Percentiles rank a stretch among this genome's conserved stretches.
phyloP scores from a whole-genome alignment of 1,140 invertebrate species.

The Pristionchus pacificus region DNA sequence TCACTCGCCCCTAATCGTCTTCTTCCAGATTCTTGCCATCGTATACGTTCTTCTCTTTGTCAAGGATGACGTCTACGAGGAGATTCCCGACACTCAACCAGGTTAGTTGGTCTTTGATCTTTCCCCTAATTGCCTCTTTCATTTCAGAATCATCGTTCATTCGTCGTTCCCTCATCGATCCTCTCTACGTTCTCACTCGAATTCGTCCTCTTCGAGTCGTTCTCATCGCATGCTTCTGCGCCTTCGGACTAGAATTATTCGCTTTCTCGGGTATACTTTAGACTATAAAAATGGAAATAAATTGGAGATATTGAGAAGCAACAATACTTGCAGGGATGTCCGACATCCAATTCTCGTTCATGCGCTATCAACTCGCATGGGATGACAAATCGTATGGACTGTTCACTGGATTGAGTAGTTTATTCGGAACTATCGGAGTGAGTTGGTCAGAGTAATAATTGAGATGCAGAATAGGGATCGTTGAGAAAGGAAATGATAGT shows the following conservation, averaged over 20 bases:
- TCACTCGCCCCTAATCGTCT: too few species aligned
- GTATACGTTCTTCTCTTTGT: background rate
- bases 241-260: conserved; percentile 24
- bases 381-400: conserved; percentile 37
- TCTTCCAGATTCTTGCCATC: too few species aligned
- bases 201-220: background rate
- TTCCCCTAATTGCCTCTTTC: background rate
- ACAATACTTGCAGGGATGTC: conserved; percentile 21
- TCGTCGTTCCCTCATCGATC: background rate
- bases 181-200: background rate
- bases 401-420: conserved; percentile 31
- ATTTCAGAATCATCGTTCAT: background rate
- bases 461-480: background rate
- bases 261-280: conserved; percentile 26
- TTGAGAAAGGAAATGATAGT: too few species aligned
- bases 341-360: conserved; percentile 38
- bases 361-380: conserved; percentile 35
- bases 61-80: background rate
- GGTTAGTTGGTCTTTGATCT: background rate
- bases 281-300: too few species aligned
- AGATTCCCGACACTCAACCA: background rate
- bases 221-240: conserved; percentile 5
- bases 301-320: too few species aligned
- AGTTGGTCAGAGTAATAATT: background rate
- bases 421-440: conserved; percentile 28